These are phyloP conservation scores for Spilogale gracilis DNA, from an alignment of 2,113 vertebrate genomes.

Conservation along the genomic window DNA sequence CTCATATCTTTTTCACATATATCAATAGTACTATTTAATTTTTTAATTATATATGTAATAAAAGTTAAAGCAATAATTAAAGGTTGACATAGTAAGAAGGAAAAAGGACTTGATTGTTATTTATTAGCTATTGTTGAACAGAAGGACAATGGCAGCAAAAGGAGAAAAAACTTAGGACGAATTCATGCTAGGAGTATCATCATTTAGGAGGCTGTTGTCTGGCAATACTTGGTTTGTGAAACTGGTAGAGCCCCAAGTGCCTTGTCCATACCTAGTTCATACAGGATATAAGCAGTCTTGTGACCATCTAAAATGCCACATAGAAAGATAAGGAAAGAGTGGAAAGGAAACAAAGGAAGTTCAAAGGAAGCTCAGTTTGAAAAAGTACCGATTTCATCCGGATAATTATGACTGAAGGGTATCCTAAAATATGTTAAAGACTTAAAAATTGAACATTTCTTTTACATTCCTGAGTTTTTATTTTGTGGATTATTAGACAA, in stretches of 20 bases:
- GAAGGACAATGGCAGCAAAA: neutral
- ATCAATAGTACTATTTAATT: slow-evolving; percentile 47
- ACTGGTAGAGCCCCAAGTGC: too few relatives aligned
- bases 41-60: slow-evolving; percentile 67
- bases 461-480: neutral
- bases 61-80: slow-evolving; percentile 71
- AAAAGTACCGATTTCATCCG: neutral
- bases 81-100: neutral
- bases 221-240: neutral
- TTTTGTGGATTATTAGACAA: neutral
- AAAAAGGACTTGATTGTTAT: neutral
- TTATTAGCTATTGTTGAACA: slow-evolving; percentile 41
- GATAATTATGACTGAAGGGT: neutral
- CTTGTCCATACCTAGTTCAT: neutral
- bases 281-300: neutral
- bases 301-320: neutral
- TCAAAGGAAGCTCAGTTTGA: neutral
- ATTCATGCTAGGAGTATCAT: neutral
- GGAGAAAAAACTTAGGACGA: neutral
- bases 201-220: neutral
- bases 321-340: neutral
- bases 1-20: neutral
- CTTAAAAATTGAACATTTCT: neutral
- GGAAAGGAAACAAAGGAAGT: neutral
- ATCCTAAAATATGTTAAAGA: neutral